These are phyloP conservation scores for Laticauda laticaudata DNA, from an alignment of 2,113 vertebrate genomes.

Conservation along the genomic window DNA sequence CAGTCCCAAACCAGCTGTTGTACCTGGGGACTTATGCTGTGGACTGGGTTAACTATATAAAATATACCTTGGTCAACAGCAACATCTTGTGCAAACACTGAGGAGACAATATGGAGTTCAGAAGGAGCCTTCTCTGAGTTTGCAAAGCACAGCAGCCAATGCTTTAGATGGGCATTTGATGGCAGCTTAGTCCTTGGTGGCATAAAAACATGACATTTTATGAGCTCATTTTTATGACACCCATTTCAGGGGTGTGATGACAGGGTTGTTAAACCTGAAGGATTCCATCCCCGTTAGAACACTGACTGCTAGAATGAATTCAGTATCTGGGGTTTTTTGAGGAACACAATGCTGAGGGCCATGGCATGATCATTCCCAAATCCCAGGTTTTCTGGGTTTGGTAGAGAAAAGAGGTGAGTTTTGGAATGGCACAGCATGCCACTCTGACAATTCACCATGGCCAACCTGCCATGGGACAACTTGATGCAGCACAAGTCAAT, in stretches of 20 bases:
- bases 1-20: neutral
- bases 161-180: neutral
- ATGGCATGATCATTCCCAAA: neutral
- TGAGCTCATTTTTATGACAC: too few relatives aligned
- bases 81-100: neutral
- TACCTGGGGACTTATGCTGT: neutral
- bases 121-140: neutral
- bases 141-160: neutral
- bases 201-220: neutral
- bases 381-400: neutral
- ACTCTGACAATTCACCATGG: too few relatives aligned
- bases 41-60: neutral
- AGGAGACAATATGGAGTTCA: neutral
- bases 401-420: neutral
- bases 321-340: neutral
- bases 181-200: neutral
- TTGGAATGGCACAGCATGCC: neutral
- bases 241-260: neutral
- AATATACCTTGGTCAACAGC: neutral
- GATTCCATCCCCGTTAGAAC: neutral
- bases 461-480: too few relatives aligned
- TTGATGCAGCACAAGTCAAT: too few relatives aligned
- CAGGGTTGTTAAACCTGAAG: neutral
- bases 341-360: neutral
- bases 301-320: neutral